Conservation (phyloP, 2,113 vertebrate genomes). For the Microtus ochrogaster region DNA sequence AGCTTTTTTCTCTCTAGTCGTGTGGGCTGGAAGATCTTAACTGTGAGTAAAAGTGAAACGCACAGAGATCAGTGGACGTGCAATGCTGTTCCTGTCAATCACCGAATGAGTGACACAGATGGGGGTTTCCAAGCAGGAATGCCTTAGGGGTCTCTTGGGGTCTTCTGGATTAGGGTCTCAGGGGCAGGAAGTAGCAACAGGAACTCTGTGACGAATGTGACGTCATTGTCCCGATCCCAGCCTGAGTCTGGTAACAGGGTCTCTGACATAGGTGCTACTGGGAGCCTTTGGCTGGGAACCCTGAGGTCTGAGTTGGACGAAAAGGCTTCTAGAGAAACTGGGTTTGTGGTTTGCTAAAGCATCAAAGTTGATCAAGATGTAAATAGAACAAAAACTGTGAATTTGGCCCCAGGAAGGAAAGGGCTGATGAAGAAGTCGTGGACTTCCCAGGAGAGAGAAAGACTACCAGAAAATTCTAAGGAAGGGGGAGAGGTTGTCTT, state of each 20-base stretch:
- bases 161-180: background rate
- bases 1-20: background rate
- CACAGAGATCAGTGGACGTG: background rate
- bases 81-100: background rate
- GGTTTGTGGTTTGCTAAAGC: background rate
- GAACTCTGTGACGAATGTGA: background rate
- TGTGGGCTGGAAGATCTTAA: background rate
- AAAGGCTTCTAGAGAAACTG: slow-evolving; percentile 1
- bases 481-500: background rate
- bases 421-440: background rate
- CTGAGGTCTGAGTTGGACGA: background rate
- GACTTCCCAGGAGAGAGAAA: background rate
- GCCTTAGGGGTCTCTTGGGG: background rate
- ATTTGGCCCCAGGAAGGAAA: background rate
- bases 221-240: background rate
- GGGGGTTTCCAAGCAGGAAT: background rate
- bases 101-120: background rate
- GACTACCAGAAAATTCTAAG: background rate
- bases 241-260: background rate
- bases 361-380: background rate
- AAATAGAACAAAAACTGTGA: background rate
- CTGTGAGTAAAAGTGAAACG: background rate
- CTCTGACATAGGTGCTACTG: background rate
- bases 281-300: background rate
- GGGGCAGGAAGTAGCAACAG: background rate